Conservation (phyloP, 2,888 invertebrate genomes). For the Girardia tigrina region DNA sequence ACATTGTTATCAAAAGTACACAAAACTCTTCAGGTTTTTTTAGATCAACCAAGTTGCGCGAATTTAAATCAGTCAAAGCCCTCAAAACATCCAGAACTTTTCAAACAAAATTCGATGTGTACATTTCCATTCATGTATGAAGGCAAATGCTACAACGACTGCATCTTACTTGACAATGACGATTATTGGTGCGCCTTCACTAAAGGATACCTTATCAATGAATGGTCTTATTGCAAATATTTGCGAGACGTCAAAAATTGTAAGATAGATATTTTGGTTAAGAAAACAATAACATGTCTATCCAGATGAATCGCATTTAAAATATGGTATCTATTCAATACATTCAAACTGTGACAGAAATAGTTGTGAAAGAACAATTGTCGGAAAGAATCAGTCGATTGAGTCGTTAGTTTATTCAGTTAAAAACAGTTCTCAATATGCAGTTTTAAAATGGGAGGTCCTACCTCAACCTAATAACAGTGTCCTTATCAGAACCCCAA, state of each 20-base stretch:
- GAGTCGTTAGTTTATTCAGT: background rate
- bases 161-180: background rate
- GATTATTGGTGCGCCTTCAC: background rate
- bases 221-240: background rate
- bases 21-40: too few species aligned
- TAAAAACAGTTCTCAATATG: background rate
- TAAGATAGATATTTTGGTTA: too few species aligned
- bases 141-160: constrained; percentile 2
- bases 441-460: background rate
- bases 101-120: background rate
- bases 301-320: background rate
- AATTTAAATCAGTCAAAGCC: background rate
- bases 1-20: too few species aligned
- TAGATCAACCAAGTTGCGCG: background rate
- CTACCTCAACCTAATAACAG: background rate
- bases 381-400: background rate
- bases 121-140: background rate
- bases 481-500: background rate
- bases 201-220: background rate
- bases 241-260: background rate
- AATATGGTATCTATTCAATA: background rate
- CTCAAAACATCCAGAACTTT: background rate
- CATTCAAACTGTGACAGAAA: background rate
- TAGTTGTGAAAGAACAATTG: background rate
- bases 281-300: too few species aligned